Evolutionary conservation across 2,113 vertebrate species (phyloP), one percentile per base, ranked within the genome.

Genomic region (Macroglossus sobrinus): DNA sequence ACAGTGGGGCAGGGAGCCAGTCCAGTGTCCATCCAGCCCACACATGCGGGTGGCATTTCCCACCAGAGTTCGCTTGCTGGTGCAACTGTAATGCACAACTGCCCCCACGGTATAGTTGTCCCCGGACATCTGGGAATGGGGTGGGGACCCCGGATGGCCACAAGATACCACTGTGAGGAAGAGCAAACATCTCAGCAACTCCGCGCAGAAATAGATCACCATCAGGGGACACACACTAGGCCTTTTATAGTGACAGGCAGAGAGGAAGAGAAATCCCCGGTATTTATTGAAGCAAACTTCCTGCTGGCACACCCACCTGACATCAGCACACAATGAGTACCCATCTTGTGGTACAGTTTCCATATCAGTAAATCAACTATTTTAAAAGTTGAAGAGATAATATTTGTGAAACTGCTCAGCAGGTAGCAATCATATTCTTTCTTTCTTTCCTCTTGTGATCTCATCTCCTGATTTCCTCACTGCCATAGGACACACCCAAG

Each of bases 11-110:
- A 99, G 99, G 7, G 99, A 99, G 92, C 99, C 99, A 92, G 99
- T 99, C 99, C 99, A 99, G 95, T 99, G 99, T 95, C 99, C 99
- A 0, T 99, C 99, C 93, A 99, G 98, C 97, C 99, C 99, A 98
- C 99, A 99, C 98, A 99, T 99, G 50, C 99, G 99, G 0, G 99
- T 99, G 43, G 99, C 97, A 33, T 99, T 99, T 84, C 99, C 99
- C 0, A 99, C 93, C 96, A 99, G 97, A 43, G 78, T 97, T n/a
- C 98, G 98, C 95, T 98, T 98, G 88, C 99, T 98, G 0, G 98
- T 98, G 98, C 99, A 99, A 98, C 99, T 99, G 98, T 99, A 99
- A 38, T 99, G 99, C 38, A 99, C 99, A 81, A 99, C 99, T 0
- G 99, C 99, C 88, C 99, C 99, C 7, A 99, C 99, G 0, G 99